Evolutionary conservation across 1,140 invertebrate genomes (phyloP), one percentile per base, ranked within the genome.

Genomic region (Polypedilum vanderplanki): DNA sequence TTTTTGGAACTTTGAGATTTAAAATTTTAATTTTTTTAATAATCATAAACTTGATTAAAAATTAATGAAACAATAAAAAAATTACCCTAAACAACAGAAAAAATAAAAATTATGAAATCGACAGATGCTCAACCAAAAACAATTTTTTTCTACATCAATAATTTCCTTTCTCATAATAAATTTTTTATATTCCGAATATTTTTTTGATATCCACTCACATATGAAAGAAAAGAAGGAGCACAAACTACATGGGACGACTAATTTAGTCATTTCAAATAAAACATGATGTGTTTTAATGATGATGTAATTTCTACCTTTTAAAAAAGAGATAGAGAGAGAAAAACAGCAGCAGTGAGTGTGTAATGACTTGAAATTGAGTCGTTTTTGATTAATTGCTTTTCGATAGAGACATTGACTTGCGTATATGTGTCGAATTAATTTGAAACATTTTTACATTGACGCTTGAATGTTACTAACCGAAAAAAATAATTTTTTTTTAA

Each of bases 351-450:
- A 57, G 46, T 12, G n/a, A 57, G 46, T n/a, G n/a, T n/a, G n/a
- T 57, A 57, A 57, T 57, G 12, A 57, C n/a, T 57, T 57, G n/a
- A 57, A 57, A 57, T 57, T 57, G 46, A 57, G 46, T 57, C 46
- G 12, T 57, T 57, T 57, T n/a, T 70, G 65, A 70, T 70, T 70
- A 70, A 70, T 70, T 70, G 65, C 20, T 70, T 70, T 70, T 70
- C 65, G 65, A 70, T 70, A 70, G 65, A 18, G 65, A n/a, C 12
- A 57, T 33, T 33, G 46, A 57, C n/a, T n/a, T 57, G n/a, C 46
- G n/a, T n/a, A 57, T 7, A 46, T 15, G n/a, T 33, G 46, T 57
- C 46, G 46, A n/a, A 57, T 57, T 57, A 57, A 57, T 57, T 33
- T 57, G 46, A 57, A 57, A 57, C 46, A 57, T 57, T 57, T 57